Evolutionary conservation across 2,888 invertebrate species (phyloP), one percentile per base, ranked within the genome.

Genomic region (Blastobasis lacticolella): DNA sequence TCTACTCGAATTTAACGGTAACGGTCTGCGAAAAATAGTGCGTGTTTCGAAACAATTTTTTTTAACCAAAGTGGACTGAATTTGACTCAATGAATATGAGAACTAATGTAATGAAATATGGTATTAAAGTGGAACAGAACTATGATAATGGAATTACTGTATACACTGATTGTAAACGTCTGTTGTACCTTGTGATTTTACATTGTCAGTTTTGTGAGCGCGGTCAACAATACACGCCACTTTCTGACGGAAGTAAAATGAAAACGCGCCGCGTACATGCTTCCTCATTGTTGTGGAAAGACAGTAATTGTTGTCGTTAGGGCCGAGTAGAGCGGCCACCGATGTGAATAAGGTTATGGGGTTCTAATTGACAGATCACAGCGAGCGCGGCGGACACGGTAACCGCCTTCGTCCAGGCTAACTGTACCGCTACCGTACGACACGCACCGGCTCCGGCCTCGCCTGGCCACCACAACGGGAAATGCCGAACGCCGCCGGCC

Each of bases 381-480:
- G 68, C 64, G 69, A 70, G 67, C 65, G 68, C 65, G 57, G 67
- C 73, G 72, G 71, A 71, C 76, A 71, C 71, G 71, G 74, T 76
- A 81, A 77, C 76, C 69, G 75, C 71, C 72, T 77, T 71, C 72
- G 73, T 76, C 67, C 71, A 71, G 70, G 62, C 61, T 83, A 85
- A 85, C 83, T 80, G 84, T 85, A 81, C 69, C 66, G 75, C 78
- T 76, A 78, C 78, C 74, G 80, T 76, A 74, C 70, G 71, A 72
- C 72, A 75, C 72, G 68, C 70, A 73, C 71, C 69, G 72, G 60
- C 70, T 65, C n/a, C 10, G n/a, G 5, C 46, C 52, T 43, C 58
- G 54, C 54, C 52, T 66, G 64, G 74, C 71, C 72, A 75, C 71
- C 73, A 67, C 81, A 81, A 81, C 75, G 79, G 78, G 76, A 84